These are phyloP conservation scores for Subanguina moxae DNA, from an alignment of 1,140 invertebrate genomes.

Conservation along the genomic window DNA sequence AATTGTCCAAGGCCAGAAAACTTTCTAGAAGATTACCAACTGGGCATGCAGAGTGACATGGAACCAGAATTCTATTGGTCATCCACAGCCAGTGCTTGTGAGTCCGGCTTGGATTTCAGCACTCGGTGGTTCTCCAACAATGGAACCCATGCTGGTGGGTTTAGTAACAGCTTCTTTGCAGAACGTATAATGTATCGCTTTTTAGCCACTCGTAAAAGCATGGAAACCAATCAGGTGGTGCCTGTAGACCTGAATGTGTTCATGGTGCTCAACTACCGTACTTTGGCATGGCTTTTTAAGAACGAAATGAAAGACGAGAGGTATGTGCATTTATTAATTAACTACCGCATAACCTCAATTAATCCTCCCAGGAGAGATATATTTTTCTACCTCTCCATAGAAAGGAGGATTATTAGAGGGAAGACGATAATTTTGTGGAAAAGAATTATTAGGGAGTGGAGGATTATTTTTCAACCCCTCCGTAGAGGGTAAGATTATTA, in stretches of 20 bases:
- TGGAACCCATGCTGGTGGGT: slow-evolving; percentile 10
- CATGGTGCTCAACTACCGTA: slow-evolving; percentile 73
- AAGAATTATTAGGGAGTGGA: too few species aligned
- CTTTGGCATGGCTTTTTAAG: slow-evolving; percentile 69
- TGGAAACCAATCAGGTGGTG: slow-evolving; percentile 65
- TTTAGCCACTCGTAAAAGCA: slow-evolving; percentile 24
- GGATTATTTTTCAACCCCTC: too few species aligned
- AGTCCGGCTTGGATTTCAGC: slow-evolving; percentile 67
- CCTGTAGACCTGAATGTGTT: slow-evolving; percentile 81
- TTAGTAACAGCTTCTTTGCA: not conserved
- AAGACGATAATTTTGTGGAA: too few species aligned
- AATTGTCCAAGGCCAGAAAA: slow-evolving; percentile 39
- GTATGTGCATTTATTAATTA: slow-evolving; percentile 14
- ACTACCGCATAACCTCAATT: too few species aligned
- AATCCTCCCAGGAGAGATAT: too few species aligned
- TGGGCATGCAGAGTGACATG: slow-evolving; percentile 13
- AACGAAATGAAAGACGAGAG: slow-evolving; percentile 14
- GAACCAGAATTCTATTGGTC: slow-evolving; percentile 24
- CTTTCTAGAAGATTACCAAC: slow-evolving; percentile 38
- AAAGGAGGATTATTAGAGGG: too few species aligned
- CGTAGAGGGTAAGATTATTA: too few species aligned
- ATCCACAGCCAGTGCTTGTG: slow-evolving; percentile 37
- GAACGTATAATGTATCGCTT: too few species aligned
- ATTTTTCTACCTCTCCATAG: too few species aligned
- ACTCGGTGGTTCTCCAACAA: slow-evolving; percentile 77